Evolutionary conservation across 2,888 invertebrate genomes (phyloP).

Genomic region (Acrobeloides nanus): DNA sequence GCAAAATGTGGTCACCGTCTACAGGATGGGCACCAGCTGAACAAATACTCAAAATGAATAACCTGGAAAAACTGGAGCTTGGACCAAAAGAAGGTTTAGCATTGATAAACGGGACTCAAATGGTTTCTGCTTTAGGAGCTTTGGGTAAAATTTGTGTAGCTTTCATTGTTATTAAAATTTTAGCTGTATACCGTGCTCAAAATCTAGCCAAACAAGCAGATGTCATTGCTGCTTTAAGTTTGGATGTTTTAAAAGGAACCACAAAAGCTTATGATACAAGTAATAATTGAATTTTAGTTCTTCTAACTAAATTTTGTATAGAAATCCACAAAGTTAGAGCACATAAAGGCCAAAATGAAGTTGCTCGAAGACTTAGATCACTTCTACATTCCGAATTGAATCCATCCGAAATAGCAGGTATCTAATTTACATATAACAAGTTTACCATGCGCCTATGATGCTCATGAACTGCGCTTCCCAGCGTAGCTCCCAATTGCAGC

Average conservation of each 20-base stretch:
- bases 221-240: conserved; percentile 63
- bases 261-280: conserved; percentile 64
- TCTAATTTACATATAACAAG: too few species aligned
- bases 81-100: conserved; percentile 65
- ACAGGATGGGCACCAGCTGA: conserved; percentile 55
- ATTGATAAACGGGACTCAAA: conserved; percentile 66
- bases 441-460: too few species aligned
- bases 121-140: conserved; percentile 65
- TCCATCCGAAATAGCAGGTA: conserved; percentile 65
- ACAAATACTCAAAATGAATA: conserved; percentile 59
- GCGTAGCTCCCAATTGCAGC: too few species aligned
- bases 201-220: conserved; percentile 64
- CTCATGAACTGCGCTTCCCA: too few species aligned
- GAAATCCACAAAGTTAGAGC: conserved; percentile 64
- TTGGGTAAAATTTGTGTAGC: conserved; percentile 57
- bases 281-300: conserved; percentile 39
- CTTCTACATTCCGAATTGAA: conserved; percentile 63
- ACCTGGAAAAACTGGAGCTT: conserved; percentile 61
- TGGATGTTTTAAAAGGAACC: conserved; percentile 66
- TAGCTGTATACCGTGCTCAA: conserved; percentile 60
- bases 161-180: conserved; percentile 4
- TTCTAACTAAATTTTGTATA: conserved; percentile 39
- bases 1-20: conserved; percentile 64
- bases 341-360: conserved; percentile 63
- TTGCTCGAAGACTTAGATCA: conserved; percentile 62